Conservation (phyloP, 2,888 invertebrate genomes). For the Lepidocyrtoides sp. region DNA sequence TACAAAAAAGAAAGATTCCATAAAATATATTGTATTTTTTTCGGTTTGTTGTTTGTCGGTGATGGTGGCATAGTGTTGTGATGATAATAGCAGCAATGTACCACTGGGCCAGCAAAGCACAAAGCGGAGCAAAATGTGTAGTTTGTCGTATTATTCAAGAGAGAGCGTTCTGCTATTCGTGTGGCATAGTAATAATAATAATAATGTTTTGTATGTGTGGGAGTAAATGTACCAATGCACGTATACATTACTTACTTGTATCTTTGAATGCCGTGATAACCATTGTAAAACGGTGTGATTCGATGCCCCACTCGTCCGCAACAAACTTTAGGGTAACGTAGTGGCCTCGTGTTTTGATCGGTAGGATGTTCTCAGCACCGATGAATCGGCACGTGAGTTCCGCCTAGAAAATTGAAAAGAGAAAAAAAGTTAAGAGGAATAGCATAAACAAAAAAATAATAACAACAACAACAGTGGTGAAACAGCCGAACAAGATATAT, state of each 20-base stretch:
- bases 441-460: too few species aligned
- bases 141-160: background rate
- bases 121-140: background rate
- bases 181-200: background rate
- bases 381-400: conserved; percentile 93
- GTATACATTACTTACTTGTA: conserved; percentile 91
- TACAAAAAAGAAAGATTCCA: conserved; percentile 44
- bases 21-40: conserved; percentile 33
- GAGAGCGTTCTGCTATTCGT: background rate
- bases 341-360: conserved; percentile 96
- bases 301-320: conserved; percentile 97
- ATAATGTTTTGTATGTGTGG: background rate
- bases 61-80: too few species aligned
- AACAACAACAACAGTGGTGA: conserved; percentile 4
- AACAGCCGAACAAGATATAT: conserved; percentile 27
- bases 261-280: conserved; percentile 98
- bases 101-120: background rate
- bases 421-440: conserved; percentile 34
- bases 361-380: conserved; percentile 93
- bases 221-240: too few species aligned
- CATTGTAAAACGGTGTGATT: conserved; percentile 96
- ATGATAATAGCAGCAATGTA: conserved; percentile 20
- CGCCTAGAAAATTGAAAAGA: conserved; percentile 88
- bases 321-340: conserved; percentile 97
- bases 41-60: background rate